Conservation (phyloP, 2,113 vertebrate genomes). For the Thalassarche chlororhynchos region DNA sequence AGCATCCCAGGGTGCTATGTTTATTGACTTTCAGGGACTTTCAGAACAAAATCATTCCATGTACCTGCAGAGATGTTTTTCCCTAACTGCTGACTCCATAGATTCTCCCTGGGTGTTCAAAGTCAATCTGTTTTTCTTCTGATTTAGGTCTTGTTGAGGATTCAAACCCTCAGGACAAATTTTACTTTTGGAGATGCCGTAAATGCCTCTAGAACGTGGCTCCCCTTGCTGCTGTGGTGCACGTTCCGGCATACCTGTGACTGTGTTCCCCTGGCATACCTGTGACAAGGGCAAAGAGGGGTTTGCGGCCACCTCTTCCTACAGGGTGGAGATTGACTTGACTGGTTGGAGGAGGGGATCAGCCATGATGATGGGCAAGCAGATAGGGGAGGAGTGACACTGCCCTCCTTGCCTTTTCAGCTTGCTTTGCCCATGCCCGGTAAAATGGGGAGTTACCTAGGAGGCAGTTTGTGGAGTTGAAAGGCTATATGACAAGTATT, state of each 20-base stretch:
- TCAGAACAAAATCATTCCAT: neutral
- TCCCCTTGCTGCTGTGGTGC: neutral
- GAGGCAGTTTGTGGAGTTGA: neutral
- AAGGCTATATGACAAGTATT: neutral
- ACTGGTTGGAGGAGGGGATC: neutral
- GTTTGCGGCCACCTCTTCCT: neutral
- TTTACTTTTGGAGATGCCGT: neutral
- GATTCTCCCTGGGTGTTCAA: neutral
- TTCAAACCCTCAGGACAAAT: neutral
- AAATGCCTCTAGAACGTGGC: rapidly evolving
- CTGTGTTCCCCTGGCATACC: no score
- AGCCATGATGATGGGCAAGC: neutral
- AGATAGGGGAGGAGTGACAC: neutral
- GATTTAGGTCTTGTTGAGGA: neutral
- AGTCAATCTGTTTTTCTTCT: neutral
- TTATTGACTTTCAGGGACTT: neutral
- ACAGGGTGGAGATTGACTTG: neutral
- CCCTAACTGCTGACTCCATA: neutral
- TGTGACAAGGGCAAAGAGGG: neutral
- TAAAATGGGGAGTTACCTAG: neutral
- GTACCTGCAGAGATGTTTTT: neutral
- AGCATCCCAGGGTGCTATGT: neutral
- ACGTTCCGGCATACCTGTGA: rapidly evolving
- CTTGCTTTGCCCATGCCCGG: neutral
- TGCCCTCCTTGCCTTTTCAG: neutral